Conservation (phyloP, 2,888 invertebrate genomes). For the Argyresthia goedartella region DNA sequence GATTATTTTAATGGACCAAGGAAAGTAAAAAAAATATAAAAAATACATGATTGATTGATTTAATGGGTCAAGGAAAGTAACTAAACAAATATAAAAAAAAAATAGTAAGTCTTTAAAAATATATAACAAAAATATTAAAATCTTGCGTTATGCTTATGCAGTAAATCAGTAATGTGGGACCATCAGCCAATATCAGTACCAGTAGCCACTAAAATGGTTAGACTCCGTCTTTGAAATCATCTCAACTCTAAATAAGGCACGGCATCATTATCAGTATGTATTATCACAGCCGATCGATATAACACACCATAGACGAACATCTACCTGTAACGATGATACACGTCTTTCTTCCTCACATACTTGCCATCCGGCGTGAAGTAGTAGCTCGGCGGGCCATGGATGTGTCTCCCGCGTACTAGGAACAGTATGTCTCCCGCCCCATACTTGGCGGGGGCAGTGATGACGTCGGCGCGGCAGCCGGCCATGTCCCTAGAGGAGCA, state of each 20-base stretch:
- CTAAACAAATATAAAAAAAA: too few relatives aligned
- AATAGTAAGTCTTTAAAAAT: too few relatives aligned
- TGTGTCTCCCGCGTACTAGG: constrained; percentile 55
- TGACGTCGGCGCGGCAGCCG: constrained; percentile 60
- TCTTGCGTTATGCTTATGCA: too few relatives aligned
- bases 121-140: too few relatives aligned
- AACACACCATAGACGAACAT: neutral
- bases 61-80: too few relatives aligned
- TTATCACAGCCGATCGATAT: neutral
- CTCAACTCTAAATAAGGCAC: neutral
- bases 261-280: neutral
- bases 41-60: too few relatives aligned
- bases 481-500: constrained; percentile 64
- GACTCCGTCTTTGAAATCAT: neutral
- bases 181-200: too few relatives aligned
- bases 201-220: too few relatives aligned
- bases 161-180: too few relatives aligned
- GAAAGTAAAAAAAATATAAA: too few relatives aligned
- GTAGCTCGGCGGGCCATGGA: constrained; percentile 57
- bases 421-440: constrained; percentile 54
- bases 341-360: constrained; percentile 59
- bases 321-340: constrained; percentile 61
- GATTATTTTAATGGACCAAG: too few relatives aligned
- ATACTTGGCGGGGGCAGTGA: constrained; percentile 45
- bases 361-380: constrained; percentile 62